Base-by-base conservation (phyloP, 1,140 invertebrate species). In the Drosophila mayri region DNA sequence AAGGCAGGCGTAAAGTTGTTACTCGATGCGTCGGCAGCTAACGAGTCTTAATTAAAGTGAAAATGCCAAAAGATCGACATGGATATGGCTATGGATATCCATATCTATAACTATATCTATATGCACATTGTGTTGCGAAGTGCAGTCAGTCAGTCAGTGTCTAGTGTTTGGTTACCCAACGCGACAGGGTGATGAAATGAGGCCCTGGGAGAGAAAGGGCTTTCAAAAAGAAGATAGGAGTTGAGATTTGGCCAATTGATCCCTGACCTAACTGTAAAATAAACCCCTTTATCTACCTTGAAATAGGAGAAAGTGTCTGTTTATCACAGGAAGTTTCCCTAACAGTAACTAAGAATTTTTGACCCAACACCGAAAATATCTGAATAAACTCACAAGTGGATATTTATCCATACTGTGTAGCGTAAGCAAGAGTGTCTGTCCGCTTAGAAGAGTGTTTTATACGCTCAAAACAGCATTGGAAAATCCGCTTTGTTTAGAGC, bases 31-130 rank as follows among this genome's bases (percentile, higher is more conserved):
- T 77, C 30, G 57, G 74, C 73, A 59, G 47, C 49, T 76, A 68
- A 76, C 73, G 73, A 76, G 73, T 67, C 63, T 54, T 66, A 76
- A 76, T 61, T 76, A 76, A 76, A 76, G 74, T 76, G 63, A 76
- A 76, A 76, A 76, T 67, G 62, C 55, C 46, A 59, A 49, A 11
- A 76, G 73, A 76, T 68, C 35, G 63, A 67, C 54, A 76, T 76
- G 73, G 73, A 68, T 67, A 68, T 59, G 72, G 47, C 35, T 28
- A 35, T 71, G 9, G 22, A 40, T 43, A 70, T 30, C 63, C 37
- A 43, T 38, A 30, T 20, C 37, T 35, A 66, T 46, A 35, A 0
- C 22, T 20, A 30, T 58, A 70, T 25, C 30, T 35, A 38, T 58
- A 58, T 50, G 28, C 37, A 25, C 52, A 25, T 22, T n/a, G 35